Evolutionary conservation across 2,113 vertebrate species (phyloP), one percentile per base, ranked within the genome.

Genomic region (Odocoileus virginianus): DNA sequence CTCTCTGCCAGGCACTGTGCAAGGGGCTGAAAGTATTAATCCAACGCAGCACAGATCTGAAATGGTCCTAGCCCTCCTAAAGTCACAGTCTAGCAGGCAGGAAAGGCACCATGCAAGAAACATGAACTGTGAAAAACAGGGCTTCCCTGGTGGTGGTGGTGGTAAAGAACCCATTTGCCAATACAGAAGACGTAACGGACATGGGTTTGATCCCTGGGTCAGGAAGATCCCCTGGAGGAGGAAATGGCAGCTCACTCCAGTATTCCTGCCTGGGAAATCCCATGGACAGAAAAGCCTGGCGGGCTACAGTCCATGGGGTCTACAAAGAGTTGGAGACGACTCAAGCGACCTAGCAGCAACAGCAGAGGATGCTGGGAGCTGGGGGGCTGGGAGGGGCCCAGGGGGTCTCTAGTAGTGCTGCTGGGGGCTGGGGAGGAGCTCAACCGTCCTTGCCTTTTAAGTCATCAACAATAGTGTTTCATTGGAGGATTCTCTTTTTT

Each of bases 31-130:
- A 96, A 52, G 55, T 6, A 33, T 12, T 76, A 40, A 43, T 27
- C 36, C 15, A 45, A 7, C 0, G 0, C 7, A 7, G 64, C 43
- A 33, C 28, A 40, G 2, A 25, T 23, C 12, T 47, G 36, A 40
- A 40, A 8, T 2, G 33, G 43, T 40, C 61, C 45, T 8, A 21
- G 50, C 6, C 10, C 33, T 36, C 47, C n/a, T 3, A 2, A 11
- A 60, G 21, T 45, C 40, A 25, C 64, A 9, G 0, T 5, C 15
- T 11, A 25, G 33, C 27, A 11, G 43, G 61, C 3, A 28, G 40
- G 25, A 47, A 30, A 52, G 58, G n/a, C 4, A 17, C 5, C 7
- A 9, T 0, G 5, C n/a, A 5, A n/a, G 40, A 19, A 23, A 17
- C 6, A 13, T 0, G 1, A 10, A 71, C 30, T 13, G 33, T 47